These are phyloP conservation scores for Mohoua ochrocephala DNA, from an alignment of 2,113 vertebrate species.

Conservation along the genomic window DNA sequence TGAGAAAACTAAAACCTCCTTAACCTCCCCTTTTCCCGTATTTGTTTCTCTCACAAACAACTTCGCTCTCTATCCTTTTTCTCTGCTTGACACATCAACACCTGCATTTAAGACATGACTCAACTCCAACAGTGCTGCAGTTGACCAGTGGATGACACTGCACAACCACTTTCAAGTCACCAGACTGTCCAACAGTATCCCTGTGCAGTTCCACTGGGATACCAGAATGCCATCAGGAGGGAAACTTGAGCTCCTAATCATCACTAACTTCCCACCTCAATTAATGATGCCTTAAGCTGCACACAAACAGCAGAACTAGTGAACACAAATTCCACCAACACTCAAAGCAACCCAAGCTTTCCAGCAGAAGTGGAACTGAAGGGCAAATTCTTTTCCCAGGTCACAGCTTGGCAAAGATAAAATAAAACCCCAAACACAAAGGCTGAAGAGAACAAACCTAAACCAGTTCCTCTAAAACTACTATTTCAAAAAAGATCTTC, in stretches of 20 bases:
- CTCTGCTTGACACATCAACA: background rate
- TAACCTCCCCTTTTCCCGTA: background rate
- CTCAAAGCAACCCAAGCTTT: background rate
- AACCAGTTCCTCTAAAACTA: background rate
- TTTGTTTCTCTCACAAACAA: background rate
- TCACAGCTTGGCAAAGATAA: background rate
- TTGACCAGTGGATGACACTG: background rate
- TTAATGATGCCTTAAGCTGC: background rate
- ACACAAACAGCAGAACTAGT: background rate
- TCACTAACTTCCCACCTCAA: background rate
- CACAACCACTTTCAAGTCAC: background rate
- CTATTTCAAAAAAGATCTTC: background rate
- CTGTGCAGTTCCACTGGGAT: background rate
- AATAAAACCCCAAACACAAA: background rate
- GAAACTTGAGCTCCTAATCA: background rate
- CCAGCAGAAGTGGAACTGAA: background rate
- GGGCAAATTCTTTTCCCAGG: background rate
- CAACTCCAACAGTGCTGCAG: background rate
- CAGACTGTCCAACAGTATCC: background rate
- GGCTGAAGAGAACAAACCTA: background rate
- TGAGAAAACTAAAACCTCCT: background rate
- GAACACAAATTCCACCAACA: background rate
- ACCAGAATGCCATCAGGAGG: accelerated
- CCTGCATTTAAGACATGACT: background rate
- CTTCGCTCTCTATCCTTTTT: background rate